Percentiles rank a stretch among this genome's conserved stretches.
These are phyloP conservation scores for Xestoiulus laeticollis DNA, from an alignment of 2,888 invertebrate species.

Conservation along the genomic window DNA sequence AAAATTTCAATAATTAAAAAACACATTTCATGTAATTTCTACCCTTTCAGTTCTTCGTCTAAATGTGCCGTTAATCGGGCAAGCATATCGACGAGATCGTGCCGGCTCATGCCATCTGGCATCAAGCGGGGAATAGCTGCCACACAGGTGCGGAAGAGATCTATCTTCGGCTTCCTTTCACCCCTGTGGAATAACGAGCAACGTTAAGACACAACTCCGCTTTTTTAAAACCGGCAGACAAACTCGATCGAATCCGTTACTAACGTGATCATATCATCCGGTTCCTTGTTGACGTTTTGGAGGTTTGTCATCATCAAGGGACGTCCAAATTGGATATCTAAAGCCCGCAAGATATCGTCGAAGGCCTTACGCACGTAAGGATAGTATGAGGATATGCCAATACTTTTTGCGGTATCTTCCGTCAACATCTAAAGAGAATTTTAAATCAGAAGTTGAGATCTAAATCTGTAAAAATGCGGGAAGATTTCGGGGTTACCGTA, in stretches of 20 bases:
- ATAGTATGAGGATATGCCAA: constrained; percentile 97
- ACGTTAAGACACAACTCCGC: not conserved
- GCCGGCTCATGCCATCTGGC: constrained; percentile 95
- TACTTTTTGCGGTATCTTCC: constrained; percentile 93
- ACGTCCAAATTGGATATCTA: constrained; percentile 96
- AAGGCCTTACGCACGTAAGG: constrained; percentile 94
- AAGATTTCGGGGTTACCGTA: not conserved
- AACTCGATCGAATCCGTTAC: not conserved
- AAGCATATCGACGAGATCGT: constrained; percentile 92
- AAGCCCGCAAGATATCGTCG: constrained; percentile 91
- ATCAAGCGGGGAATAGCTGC: constrained; percentile 97
- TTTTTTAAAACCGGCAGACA: not conserved
- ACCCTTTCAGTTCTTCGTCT: constrained; percentile 94
- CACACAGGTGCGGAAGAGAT: constrained; percentile 96
- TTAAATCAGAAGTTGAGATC: not conserved
- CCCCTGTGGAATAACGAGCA: constrained; percentile 69
- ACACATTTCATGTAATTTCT: constrained; percentile 55
- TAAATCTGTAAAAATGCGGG: not conserved
- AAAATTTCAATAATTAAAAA: constrained; percentile 27
- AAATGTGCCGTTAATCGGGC: constrained; percentile 95
- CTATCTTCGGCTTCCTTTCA: constrained; percentile 96
- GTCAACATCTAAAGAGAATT: constrained; percentile 76
- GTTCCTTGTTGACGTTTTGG: constrained; percentile 94
- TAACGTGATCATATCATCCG: constrained; percentile 83
- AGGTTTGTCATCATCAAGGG: constrained; percentile 96